Percentiles rank a stretch among this genome's conserved stretches.
phyloP scores from a whole-genome alignment of 2,888 invertebrate species.

The Adela reaumurella region DNA sequence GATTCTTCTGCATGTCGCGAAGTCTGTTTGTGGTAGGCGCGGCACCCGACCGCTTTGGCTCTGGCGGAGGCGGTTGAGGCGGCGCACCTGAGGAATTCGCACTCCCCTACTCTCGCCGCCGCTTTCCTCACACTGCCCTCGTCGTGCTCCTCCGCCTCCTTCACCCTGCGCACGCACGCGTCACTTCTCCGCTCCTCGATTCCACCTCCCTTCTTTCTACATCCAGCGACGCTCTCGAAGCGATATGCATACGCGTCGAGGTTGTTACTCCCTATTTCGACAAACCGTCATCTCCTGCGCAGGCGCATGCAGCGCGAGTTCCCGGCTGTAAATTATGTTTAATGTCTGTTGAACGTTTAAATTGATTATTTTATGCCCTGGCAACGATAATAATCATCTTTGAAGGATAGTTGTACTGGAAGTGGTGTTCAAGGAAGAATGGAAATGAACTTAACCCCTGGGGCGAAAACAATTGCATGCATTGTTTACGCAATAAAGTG shows the following conservation, averaged over 20 bases:
- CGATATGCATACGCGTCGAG: background rate
- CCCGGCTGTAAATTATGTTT: too few species aligned
- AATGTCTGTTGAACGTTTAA: too few species aligned
- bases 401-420: too few species aligned
- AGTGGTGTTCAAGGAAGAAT: too few species aligned
- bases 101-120: slow-evolving; percentile 11
- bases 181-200: too few species aligned
- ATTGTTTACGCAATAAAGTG: too few species aligned
- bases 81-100: slow-evolving; percentile 25
- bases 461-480: too few species aligned
- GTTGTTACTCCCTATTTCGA: background rate
- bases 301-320: too few species aligned
- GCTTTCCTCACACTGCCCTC: slow-evolving; percentile 3
- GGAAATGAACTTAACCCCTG: too few species aligned
- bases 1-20: background rate
- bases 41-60: slow-evolving; percentile 25
- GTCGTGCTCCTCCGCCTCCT: background rate
- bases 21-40: slow-evolving; percentile 8
- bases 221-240: background rate
- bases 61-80: too few species aligned
- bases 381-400: too few species aligned
- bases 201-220: background rate
- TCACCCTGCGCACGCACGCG: slow-evolving; percentile 1
- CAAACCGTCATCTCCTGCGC: background rate
- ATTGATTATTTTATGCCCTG: too few species aligned